A percentile compares a stretch with the other conserved stretches of the same genome.
These are phyloP conservation scores for Strongylocentrotus purpuratus DNA, from an alignment of 35 echinoderm and acorn worm genomes.

Conservation along the genomic window DNA sequence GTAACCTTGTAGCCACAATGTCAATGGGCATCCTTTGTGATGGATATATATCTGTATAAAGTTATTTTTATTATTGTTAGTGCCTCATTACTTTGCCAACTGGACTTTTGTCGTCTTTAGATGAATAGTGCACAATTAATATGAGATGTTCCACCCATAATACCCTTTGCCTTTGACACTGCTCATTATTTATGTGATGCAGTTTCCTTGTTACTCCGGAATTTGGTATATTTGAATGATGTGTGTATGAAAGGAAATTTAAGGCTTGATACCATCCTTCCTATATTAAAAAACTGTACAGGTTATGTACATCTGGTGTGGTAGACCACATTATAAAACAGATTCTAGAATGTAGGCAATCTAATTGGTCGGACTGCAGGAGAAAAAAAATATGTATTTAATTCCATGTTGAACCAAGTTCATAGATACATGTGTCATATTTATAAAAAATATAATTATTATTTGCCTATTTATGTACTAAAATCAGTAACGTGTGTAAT, in stretches of 20 bases:
- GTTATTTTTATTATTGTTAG: too few relatives aligned
- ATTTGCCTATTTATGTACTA: slow-evolving; percentile 4
- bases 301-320: too few relatives aligned
- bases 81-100: too few relatives aligned
- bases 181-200: background rate
- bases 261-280: too few relatives aligned
- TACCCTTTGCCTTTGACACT: background rate
- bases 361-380: too few relatives aligned
- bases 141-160: background rate
- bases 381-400: background rate
- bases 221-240: background rate
- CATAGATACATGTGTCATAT: background rate
- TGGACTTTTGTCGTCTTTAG: too few relatives aligned
- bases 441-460: background rate
- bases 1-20: too few relatives aligned
- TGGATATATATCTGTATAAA: too few relatives aligned
- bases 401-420: background rate
- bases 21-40: too few relatives aligned
- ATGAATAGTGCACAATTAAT: background rate
- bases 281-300: too few relatives aligned
- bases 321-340: too few relatives aligned
- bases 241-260: background rate
- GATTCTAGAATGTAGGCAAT: too few relatives aligned
- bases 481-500: background rate
- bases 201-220: background rate